Base-by-base conservation (phyloP, 2,888 invertebrate species). In the Lordiphosa fenestrarum region DNA sequence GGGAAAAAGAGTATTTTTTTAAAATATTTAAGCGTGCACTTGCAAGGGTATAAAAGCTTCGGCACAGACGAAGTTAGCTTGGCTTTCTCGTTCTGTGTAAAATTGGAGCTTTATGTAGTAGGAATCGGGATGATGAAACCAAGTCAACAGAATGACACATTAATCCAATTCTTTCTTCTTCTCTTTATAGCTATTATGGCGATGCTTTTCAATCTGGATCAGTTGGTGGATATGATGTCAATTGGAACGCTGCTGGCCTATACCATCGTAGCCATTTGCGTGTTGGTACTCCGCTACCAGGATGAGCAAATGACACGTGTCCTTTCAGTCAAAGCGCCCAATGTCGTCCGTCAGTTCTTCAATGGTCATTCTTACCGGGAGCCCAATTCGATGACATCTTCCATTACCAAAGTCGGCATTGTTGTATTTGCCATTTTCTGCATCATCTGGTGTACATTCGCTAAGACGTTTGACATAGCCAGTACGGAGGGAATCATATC, bases 171-270 rank as follows among this genome's bases (percentile, higher is more conserved):
- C 0, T 3, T 6, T 9, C 2, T 10, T 30, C 1, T 30, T 13
- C 1, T 12, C 13, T 36, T 39, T 46, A 6, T 55, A 94, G 96
- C 95, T 15, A 54, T 94, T 3, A 96, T 98, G 94, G 95, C 97
- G 0, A 91, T 95, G 0, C 87, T 97, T n/a, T 96, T 98, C 88
- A 94, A 98, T 90, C 90, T 98, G 61, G 93, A 95, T 63, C 97
- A 97, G 86, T 90, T 98, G 56, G 97, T 98, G 63, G 96, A 98
- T 84, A 98, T 98, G 95, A 97, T 98, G 96, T 97, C 97, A 6
- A 98, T 98, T 75, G 96, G 96, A 9, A 96, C 96, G 0, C 90
- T 97, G 1, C 91, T 96, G 51, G 97, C 97, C 0, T 98, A 98
- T 88, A 95, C 96, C 2, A 96, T 98, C 69, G 98, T 98, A 0